Conservation (phyloP, 2,797 vertebrate genomes). For the Poeciliopsis gracilis region DNA sequence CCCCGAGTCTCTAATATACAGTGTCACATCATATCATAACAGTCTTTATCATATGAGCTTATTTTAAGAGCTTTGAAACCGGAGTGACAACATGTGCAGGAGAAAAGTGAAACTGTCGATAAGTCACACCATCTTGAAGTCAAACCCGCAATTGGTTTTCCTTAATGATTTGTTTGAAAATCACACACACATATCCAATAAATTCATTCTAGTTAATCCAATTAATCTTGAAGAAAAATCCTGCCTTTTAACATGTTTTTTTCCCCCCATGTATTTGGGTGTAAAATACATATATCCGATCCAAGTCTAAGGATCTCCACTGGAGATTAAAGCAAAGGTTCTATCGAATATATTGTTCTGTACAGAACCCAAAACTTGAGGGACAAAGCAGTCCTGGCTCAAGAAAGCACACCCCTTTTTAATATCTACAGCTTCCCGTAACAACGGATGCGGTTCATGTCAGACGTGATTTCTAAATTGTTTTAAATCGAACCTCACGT, state of each 20-base stretch:
- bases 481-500: background rate
- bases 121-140: background rate
- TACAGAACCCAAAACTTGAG: background rate
- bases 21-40: constrained; percentile 41
- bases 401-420: background rate
- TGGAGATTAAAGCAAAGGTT: background rate
- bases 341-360: background rate
- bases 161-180: background rate
- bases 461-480: background rate
- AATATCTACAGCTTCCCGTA: background rate
- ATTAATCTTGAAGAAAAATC: background rate
- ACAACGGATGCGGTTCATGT: background rate
- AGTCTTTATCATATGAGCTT: constrained; percentile 55
- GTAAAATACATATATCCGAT: background rate
- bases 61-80: constrained; percentile 51
- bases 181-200: background rate
- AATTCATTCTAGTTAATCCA: background rate
- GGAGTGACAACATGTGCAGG: constrained; percentile 58
- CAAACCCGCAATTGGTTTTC: background rate
- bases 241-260: background rate
- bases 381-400: background rate
- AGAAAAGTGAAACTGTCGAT: constrained; percentile 15
- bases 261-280: background rate
- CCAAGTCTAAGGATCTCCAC: background rate
- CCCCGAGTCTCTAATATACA: constrained; percentile 36